A percentile compares a stretch with the other conserved stretches of the same genome.
Conservation (phyloP, 2,797 vertebrate species). For the Pseudochirops corinnae region DNA sequence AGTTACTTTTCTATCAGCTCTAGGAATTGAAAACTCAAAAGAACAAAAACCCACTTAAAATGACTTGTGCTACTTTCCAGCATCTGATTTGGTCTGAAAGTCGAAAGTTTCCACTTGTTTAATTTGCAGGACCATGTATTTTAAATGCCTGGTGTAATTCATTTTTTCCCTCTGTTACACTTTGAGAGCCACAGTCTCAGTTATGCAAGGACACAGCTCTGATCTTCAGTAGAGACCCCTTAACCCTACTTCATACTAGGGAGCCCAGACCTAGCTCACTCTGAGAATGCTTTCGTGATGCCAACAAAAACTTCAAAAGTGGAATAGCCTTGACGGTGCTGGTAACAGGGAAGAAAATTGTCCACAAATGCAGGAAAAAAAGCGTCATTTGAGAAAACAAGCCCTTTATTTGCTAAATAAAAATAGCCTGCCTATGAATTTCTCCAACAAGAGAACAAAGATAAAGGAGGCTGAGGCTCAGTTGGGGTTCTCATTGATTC, state of each 20-base stretch:
- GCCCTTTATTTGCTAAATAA: slow-evolving; percentile 45
- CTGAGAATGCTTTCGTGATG: background rate
- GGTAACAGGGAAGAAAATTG: background rate
- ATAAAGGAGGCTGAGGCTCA: background rate
- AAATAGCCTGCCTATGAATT: slow-evolving; percentile 10
- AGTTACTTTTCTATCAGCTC: background rate
- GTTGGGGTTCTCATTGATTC: background rate
- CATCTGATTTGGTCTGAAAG: background rate
- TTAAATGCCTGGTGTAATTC: background rate
- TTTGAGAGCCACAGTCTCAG: background rate
- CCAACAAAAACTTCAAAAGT: background rate
- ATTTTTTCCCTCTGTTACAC: background rate
- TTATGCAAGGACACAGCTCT: background rate
- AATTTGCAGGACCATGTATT: background rate
- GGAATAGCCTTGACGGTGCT: rapidly evolving
- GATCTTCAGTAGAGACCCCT: background rate
- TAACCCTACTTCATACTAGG: no score
- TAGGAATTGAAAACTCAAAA: background rate
- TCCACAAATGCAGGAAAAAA: background rate
- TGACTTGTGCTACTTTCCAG: background rate
- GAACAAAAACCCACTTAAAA: background rate
- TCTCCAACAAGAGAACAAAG: background rate
- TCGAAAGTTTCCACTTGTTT: background rate
- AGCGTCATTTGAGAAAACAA: slow-evolving; percentile 37
- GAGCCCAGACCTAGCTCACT: background rate